Evolutionary conservation across 2,113 vertebrate genomes (phyloP).

Genomic region (Gambusia affinis): DNA sequence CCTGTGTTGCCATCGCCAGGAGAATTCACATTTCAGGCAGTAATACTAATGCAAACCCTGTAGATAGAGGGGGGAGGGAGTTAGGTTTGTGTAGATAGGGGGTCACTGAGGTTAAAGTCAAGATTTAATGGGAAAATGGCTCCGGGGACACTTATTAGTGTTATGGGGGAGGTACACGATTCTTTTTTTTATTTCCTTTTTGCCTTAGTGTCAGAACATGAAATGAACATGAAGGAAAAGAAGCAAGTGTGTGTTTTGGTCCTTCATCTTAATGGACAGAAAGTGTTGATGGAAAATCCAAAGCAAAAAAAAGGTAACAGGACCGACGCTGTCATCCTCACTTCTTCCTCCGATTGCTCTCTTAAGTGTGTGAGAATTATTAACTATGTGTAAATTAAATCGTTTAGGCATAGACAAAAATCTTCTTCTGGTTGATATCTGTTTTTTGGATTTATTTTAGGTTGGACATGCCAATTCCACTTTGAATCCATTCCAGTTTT

Average conservation of each 20-base stretch:
- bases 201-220: slow-evolving; percentile 7
- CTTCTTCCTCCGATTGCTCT: slow-evolving; percentile 5
- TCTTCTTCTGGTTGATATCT: too few relatives aligned
- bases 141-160: slow-evolving; percentile 46
- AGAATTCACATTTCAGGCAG: slow-evolving; percentile 33
- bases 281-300: neutral
- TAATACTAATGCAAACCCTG: slow-evolving; percentile 51
- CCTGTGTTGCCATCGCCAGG: slow-evolving; percentile 3
- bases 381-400: slow-evolving; percentile 14
- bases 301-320: slow-evolving; percentile 14
- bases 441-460: too few relatives aligned
- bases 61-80: slow-evolving; percentile 41
- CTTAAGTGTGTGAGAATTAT: neutral
- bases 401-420: too few relatives aligned
- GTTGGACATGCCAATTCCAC: too few relatives aligned
- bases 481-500: too few relatives aligned
- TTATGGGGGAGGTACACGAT: slow-evolving; percentile 50
- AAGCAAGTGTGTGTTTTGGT: slow-evolving; percentile 4
- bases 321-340: slow-evolving; percentile 15
- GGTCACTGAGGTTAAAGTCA: slow-evolving; percentile 60
- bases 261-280: neutral
- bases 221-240: neutral
- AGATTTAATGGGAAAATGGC: slow-evolving; percentile 66
- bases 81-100: slow-evolving; percentile 33
- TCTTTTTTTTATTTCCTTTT: slow-evolving; percentile 16